Base-by-base conservation (phyloP, 2,797 vertebrate genomes). In the Hybognathus amarus region DNA sequence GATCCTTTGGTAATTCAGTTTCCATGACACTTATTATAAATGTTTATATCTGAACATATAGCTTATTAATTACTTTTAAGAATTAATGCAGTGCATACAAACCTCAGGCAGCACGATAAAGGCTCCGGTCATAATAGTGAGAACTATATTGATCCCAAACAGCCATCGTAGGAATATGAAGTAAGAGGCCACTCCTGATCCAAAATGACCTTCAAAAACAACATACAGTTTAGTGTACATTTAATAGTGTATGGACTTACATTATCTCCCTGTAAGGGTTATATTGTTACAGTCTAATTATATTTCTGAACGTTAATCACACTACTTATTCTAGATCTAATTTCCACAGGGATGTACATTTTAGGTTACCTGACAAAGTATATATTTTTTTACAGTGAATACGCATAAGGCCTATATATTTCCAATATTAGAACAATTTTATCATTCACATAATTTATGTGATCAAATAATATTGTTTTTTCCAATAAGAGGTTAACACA, bases 91-190 rank as follows among this genome's bases (percentile, higher is more conserved):
- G n/a, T 24, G 45, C 38, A 47, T 30, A 83, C 95, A 94, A 88
- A 99, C 98, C 97, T 99, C 98, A 45, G 98, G 98, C n/a, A 99
- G 91, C 18, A 99, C 96, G 0, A 99, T 94, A 87, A 99, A 99
- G 3, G 97, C 97, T 88, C 97, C 97, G 0, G 97, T 99, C 98
- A 99, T 96, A 82, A 97, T 91, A 13, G 97, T 97, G 15, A 99
- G 96, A 87, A 97, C 96, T 8, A 99, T 97, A 90, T 99, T 99
- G 90, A 99, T 96, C 67, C 98, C 98, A 90, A 99, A 99, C 15
- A 99, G 87, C 98, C 98, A 99, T 82, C 98, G 95, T 82, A 99
- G 89, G 92, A 99, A 99, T 90, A 99, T 99, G 87, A 99, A 99
- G 83, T 99, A 99, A 69, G 98, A 99, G 2, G 98, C 98, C 33